Evolutionary conservation across 1,140 invertebrate genomes (phyloP), one percentile per base, ranked within the genome.

Genomic region (Pachypsylla venusta): DNA sequence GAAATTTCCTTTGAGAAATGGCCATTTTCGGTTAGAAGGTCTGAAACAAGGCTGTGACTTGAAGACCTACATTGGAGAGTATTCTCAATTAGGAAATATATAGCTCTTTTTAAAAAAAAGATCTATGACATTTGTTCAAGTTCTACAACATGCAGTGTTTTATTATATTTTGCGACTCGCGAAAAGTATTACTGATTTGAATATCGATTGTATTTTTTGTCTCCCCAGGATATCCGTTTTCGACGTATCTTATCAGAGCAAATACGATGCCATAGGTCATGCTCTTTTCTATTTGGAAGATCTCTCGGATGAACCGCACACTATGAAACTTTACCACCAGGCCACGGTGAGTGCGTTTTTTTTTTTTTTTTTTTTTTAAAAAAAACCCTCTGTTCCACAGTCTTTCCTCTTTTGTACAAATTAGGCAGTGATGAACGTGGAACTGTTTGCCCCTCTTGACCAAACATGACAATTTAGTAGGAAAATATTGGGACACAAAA

Each of bases 191-290:
- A n/a, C 30, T 10, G n/a, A 10, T 10, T 7, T n/a, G n/a, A 35
- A 35, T 10, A 10, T 35, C 7, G 7, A 35, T n/a, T 35, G 30
- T 10, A n/a, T 10, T 42, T 42, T 42, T 5, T 42, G 16, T 19
- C 16, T n/a, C n/a, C 25, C 24, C 53, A 64, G 63, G 12, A 62
- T 67, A 35, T 67, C 66, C 14, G 62, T 67, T 12, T 66, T 56
- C 57, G 64, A 67, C 60, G 58, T 61, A 22, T 60, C 63, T 22
- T 53, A 53, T 1, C 57, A 61, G 57, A 64, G 66, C 5, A 64
- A 64, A 56, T 63, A 65, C 26, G 63, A 64, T 48, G 66, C 66
- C 16, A 58, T 67, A 25, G 66, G 66, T 5, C 66, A 67, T 57
- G 64, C 66, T 7, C 42, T 66, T 7, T 63, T 64, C 35, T 64